Percentiles rank a stretch among this genome's conserved stretches.
These are phyloP conservation scores for Hafferia zeledoni DNA, from an alignment of 2,797 vertebrate genomes.

Conservation along the genomic window DNA sequence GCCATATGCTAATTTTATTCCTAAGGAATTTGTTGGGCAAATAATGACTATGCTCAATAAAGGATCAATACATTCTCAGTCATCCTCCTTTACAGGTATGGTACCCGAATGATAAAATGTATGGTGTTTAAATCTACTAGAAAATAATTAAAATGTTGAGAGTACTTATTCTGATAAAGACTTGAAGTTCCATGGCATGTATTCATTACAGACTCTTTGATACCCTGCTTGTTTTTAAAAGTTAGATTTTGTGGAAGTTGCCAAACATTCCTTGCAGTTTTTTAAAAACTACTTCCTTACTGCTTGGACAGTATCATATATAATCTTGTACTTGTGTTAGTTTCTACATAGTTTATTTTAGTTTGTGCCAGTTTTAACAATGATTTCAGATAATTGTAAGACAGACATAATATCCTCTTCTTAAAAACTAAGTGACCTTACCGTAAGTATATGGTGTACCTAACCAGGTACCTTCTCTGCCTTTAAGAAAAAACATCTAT, in stretches of 20 bases:
- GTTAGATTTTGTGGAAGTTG: neutral
- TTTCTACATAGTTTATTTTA: neutral
- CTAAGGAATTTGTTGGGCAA: constrained; percentile 97
- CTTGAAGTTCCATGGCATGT: neutral
- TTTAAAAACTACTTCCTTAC: neutral
- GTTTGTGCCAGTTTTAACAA: neutral
- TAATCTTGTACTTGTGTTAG: neutral
- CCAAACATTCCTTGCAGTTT: neutral
- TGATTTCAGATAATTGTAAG: neutral
- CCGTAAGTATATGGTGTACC: neutral
- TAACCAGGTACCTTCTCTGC: neutral
- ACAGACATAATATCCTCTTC: neutral
- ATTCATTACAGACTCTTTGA: neutral
- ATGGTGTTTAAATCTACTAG: neutral
- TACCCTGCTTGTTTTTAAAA: neutral
- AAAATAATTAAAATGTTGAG: neutral
- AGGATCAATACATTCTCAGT: constrained; percentile 98
- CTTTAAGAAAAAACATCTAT: neutral
- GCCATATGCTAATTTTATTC: constrained; percentile 98
- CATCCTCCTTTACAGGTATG: constrained; percentile 96
- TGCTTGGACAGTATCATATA: neutral
- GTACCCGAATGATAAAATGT: neutral
- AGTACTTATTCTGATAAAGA: neutral
- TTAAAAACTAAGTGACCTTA: neutral
- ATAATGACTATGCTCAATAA: constrained; percentile 99